Evolutionary conservation across 2,797 vertebrate species (phyloP), one percentile per base, ranked within the genome.

Genomic region (Bucorvus abyssinicus): DNA sequence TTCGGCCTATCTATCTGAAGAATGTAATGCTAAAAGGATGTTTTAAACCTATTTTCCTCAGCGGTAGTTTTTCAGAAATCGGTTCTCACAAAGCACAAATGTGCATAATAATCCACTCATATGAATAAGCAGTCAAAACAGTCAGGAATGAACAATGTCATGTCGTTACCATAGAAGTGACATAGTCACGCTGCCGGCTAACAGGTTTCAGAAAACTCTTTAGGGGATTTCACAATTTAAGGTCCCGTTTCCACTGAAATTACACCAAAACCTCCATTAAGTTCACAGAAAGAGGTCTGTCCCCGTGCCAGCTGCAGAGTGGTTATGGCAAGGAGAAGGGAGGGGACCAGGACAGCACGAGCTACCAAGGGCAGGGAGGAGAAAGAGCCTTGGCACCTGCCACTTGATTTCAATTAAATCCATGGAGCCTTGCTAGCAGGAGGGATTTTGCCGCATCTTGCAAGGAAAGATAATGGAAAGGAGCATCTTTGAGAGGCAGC

Each of bases 71-170:
- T 89, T 77, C 23, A 74, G 34, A 70, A 79, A 77, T 78, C 26
- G 30, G 9, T 44, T 73, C 49, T 84, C 14, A 11, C n/a, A 68
- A 32, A 75, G 30, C 70, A 32, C 7, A 79, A 84, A 74, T 53
- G 29, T 87, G 69, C 49, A 52, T 38, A 90, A 93, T 64, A 47
- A 91, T 76, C 75, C 68, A 60, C 47, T 70, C 1, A 1, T 38
- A 67, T 21, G 49, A 89, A 81, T 65, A 61, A 76, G 70, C 71
- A 84, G 61, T 61, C 85, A 74, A 85, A 96, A 87, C 79, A 91
- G 75, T 67, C 73, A 84, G 63, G 70, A 94, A 63, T 60, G 74
- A 92, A 73, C 59, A 93, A 42, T 36, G 23, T 40, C 73, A 23
- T 12, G 49, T 26, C 2, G 36, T 69, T 82, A 21, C 73, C 78